Base-by-base conservation (phyloP, 64 coral and sea anemone species). In the Pocillopora damicornis region DNA sequence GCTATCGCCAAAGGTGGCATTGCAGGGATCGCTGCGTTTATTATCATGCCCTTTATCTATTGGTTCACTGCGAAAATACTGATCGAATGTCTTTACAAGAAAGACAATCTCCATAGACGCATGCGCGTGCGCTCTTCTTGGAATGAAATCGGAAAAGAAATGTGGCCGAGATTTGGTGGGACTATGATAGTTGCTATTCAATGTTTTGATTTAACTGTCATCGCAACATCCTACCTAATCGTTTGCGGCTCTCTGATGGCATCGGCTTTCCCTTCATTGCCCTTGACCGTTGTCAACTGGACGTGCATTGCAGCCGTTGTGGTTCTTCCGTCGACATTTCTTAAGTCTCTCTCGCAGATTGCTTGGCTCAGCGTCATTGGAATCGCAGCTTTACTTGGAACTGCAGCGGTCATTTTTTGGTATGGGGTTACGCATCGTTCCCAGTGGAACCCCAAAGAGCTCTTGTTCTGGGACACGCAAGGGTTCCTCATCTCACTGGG, bases 341-440 rank as follows among this genome's bases (percentile, higher is more conserved):
- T 90, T 25, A 74, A 74, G 65, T 60, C 59, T 5, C 61, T 90
- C 15, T 82, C 77, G 1, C 51, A 80, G 38, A 81, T 90, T 16
- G 88, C 79, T 34, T 90, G 88, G 88, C 61, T 90, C 5, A 90
- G 88, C 69, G 30, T 90, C n/a, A 30, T 90, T 35, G 88, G 65
- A 14, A 35, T 75, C 30, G 15, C 61, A 57, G 77, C 88, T 61
- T 79, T 90, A 35, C 14, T 61, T 18, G 30, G 35, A 10, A 69
- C 88, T 13, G 75, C 69, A n/a, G 22, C 23, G 34, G 20, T 73
- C 15, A 58, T 61, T 9, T 26, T 89, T 16, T 23, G 25, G 60
- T 89, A 80, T 42, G 88, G 78, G 3, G 77, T 68, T 13, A 63
- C 66, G 13, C 58, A 80, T 7, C 11, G 30, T 13, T n/a, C 77